Conservation (phyloP, 2,888 invertebrate genomes). For the Sisyra terminalis region DNA sequence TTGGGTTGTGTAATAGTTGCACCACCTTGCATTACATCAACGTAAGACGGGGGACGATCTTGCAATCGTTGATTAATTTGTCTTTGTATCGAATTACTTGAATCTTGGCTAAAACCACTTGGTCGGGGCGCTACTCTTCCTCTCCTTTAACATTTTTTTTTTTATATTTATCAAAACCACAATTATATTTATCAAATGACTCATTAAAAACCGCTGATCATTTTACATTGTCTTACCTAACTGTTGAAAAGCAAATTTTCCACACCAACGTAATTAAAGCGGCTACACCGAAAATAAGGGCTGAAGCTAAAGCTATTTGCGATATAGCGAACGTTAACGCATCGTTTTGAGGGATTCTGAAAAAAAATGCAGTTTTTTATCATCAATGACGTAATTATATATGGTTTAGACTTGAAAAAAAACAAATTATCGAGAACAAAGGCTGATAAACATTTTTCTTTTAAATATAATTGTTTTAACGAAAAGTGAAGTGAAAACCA, state of each 20-base stretch:
- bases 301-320: background rate
- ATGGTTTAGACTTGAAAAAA: too few species aligned
- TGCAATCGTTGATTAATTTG: conserved; percentile 16
- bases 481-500: too few species aligned
- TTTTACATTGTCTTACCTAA: background rate
- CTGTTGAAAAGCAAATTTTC: background rate
- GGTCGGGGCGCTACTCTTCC: background rate
- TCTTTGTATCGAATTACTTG: conserved; percentile 16
- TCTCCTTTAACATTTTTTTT: background rate
- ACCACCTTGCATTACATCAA: conserved; percentile 13
- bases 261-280: background rate
- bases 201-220: background rate
- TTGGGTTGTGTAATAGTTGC: too few species aligned
- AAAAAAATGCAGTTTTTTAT: background rate
- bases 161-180: background rate
- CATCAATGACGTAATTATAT: too few species aligned
- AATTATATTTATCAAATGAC: background rate
- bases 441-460: too few species aligned
- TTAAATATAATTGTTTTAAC: too few species aligned
- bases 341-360: background rate
- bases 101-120: conserved; percentile 9
- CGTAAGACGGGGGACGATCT: conserved; percentile 22
- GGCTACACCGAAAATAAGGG: background rate
- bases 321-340: background rate
- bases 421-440: too few species aligned